Percentiles rank a stretch among this genome's conserved stretches.
Conservation (phyloP, 2,797 vertebrate species). For the Lagorchestes hirsutus region DNA sequence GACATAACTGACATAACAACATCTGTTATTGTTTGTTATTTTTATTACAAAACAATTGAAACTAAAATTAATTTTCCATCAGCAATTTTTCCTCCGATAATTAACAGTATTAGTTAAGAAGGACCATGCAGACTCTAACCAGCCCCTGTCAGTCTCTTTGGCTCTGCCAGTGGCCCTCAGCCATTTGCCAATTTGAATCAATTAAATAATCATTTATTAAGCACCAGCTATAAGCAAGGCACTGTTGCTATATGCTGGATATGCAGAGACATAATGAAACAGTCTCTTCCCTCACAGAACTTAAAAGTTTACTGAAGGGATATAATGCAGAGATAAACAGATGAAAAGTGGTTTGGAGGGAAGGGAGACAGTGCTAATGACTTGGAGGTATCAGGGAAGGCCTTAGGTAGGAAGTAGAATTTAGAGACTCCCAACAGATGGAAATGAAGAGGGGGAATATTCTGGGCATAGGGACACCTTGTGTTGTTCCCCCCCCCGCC, state of each 20-base stretch:
- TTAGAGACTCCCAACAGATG: not conserved
- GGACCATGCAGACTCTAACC: not conserved
- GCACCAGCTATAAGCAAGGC: not conserved
- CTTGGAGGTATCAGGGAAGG: not conserved
- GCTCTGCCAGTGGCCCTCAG: not conserved
- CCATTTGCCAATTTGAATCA: not conserved
- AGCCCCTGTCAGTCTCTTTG: not conserved
- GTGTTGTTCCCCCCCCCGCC: not conserved
- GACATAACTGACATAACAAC: not conserved
- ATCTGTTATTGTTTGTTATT: not conserved
- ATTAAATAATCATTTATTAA: not conserved
- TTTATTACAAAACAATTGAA: not conserved
- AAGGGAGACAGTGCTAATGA: not conserved
- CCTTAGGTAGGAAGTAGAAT: not conserved
- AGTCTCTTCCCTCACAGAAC: not conserved
- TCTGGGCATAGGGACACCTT: not conserved
- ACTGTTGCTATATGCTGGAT: not conserved
- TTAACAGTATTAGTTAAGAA: not conserved
- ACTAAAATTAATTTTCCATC: not conserved
- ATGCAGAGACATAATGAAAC: not conserved
- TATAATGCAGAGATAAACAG: not conserved
- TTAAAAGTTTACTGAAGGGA: not conserved
- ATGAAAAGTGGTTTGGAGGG: not conserved
- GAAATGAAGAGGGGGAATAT: not conserved
- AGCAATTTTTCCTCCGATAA: not conserved